Conservation (phyloP, 2,113 vertebrate species). For the Catharus fuscescens region DNA sequence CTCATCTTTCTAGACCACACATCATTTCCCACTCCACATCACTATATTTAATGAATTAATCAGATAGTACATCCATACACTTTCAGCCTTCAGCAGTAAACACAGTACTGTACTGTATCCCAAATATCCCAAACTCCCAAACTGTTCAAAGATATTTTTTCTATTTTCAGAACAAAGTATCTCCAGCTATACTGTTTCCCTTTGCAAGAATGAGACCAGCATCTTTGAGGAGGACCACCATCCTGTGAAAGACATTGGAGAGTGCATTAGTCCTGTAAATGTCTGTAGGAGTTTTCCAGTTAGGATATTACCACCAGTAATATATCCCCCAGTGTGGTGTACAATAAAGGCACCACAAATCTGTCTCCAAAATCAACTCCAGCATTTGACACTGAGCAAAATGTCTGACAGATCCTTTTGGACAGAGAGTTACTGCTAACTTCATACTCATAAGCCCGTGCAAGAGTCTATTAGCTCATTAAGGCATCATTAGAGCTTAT, state of each 20-base stretch:
- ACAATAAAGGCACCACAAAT: neutral
- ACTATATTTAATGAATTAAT: neutral
- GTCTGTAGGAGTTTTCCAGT: neutral
- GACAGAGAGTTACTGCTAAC: neutral
- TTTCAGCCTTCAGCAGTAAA: neutral
- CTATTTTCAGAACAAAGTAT: neutral
- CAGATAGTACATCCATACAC: accelerated
- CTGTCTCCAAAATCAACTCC: neutral
- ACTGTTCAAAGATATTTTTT: neutral
- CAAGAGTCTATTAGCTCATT: neutral
- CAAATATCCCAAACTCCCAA: neutral
- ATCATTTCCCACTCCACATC: neutral
- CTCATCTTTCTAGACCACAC: neutral
- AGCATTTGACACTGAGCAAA: neutral
- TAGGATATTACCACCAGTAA: neutral
- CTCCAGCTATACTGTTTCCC: neutral
- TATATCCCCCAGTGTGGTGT: neutral
- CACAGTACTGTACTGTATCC: neutral
- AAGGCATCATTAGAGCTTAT: neutral
- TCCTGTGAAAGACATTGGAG: neutral
- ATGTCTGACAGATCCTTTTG: neutral
- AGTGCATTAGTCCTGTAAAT: accelerated
- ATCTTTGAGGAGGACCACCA: accelerated
- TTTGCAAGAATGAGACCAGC: neutral
- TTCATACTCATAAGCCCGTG: neutral